These are phyloP conservation scores for Acinonyx jubatus DNA, from an alignment of 2,113 vertebrate genomes.

Conservation along the genomic window DNA sequence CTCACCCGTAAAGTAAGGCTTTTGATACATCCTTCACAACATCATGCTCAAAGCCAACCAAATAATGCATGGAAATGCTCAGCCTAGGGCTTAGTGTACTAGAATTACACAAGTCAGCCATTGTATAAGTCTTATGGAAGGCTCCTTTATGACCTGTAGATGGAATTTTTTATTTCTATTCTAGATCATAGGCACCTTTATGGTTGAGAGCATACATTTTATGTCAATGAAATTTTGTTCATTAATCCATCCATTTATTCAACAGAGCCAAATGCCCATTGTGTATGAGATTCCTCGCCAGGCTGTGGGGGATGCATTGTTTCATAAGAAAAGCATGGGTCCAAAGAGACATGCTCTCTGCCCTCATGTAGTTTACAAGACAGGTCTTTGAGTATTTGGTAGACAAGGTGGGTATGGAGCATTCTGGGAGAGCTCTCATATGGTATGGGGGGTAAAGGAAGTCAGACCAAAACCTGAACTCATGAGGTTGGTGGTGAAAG, in stretches of 20 bases:
- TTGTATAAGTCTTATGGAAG: neutral
- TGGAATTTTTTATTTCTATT: neutral
- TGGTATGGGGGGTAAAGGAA: neutral
- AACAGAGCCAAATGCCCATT: neutral
- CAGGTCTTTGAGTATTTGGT: neutral
- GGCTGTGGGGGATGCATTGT: neutral
- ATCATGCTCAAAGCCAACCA: constrained; percentile 21
- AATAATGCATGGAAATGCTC: neutral
- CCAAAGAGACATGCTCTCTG: neutral
- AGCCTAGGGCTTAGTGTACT: neutral
- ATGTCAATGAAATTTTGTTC: neutral
- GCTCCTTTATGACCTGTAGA: neutral
- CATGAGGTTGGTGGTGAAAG: neutral
- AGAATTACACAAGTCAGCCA: neutral
- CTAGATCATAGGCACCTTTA: neutral
- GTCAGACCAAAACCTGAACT: neutral
- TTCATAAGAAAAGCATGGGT: neutral
- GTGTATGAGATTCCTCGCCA: neutral
- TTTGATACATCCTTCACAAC: neutral
- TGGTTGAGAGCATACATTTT: constrained; percentile 23
- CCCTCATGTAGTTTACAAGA: neutral
- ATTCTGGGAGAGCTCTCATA: neutral
- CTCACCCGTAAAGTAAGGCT: neutral
- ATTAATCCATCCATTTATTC: neutral
- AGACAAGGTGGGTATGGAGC: neutral